Percentiles rank a stretch among this genome's conserved stretches.
These are phyloP conservation scores for Scopus umbretta DNA, from an alignment of 2,113 vertebrate species.

Conservation along the genomic window DNA sequence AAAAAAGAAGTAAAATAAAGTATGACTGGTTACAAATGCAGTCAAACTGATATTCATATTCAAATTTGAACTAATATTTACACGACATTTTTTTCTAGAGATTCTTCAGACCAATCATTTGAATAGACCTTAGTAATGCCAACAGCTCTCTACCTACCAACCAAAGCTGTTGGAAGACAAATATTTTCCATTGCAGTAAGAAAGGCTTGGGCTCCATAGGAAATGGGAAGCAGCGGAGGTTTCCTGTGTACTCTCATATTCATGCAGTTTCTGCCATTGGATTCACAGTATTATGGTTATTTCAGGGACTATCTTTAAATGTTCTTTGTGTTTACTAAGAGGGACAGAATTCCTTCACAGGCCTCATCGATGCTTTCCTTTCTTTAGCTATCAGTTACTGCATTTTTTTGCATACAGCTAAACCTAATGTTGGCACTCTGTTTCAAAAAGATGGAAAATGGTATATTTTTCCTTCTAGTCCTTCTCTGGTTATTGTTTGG, in stretches of 20 bases:
- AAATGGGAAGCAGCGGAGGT: not conserved
- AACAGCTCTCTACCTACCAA: not conserved
- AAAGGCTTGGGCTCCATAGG: not conserved
- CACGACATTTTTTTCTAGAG: not conserved
- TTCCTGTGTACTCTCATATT: not conserved
- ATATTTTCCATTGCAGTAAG: not conserved
- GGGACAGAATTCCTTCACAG: not conserved
- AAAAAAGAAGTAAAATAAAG: not conserved
- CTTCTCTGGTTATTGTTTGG: not conserved
- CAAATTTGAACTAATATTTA: not conserved
- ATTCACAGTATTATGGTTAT: not conserved
- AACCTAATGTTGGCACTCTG: not conserved
- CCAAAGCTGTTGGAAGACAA: not conserved
- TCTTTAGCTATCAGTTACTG: not conserved
- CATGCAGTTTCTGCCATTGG: not conserved
- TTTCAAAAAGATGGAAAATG: not conserved
- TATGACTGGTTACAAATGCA: not conserved
- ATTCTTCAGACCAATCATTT: not conserved
- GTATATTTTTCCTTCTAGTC: not conserved
- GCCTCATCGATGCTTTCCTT: not conserved
- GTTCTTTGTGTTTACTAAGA: not conserved
- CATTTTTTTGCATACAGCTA: not conserved
- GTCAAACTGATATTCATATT: not conserved
- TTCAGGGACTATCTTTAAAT: not conserved
- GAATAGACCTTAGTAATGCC: not conserved